Conservation (phyloP, 2,113 vertebrate genomes). For the Salvator merianae region DNA sequence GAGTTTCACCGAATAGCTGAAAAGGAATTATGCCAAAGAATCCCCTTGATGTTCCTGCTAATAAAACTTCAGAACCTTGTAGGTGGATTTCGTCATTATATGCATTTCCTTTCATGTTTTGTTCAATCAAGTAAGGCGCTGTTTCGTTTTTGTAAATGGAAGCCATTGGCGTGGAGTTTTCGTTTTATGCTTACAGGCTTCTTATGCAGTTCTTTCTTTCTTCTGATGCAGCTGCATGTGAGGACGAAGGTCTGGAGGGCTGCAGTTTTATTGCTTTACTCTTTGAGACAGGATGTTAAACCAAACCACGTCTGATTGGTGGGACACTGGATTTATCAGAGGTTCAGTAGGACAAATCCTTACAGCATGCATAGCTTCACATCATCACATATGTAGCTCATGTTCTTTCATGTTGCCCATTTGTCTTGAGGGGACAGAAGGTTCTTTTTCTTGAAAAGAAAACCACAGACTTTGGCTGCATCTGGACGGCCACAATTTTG, state of each 20-base stretch:
- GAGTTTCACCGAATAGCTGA: conserved; percentile 56
- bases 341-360: neutral
- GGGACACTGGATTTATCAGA: neutral
- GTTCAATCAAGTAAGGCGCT: conserved; percentile 55
- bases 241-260: no score
- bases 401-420: no score
- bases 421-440: no score
- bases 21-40: conserved; percentile 52
- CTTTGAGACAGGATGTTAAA: neutral
- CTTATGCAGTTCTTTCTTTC: neutral
- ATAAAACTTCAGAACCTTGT: conserved; percentile 29
- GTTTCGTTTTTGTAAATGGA: conserved; percentile 28
- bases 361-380: neutral
- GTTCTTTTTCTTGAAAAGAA: no score
- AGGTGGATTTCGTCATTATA: conserved; percentile 66
- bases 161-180: conserved; percentile 24
- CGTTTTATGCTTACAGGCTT: conserved; percentile 5
- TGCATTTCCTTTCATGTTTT: conserved; percentile 57
- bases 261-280: neutral
- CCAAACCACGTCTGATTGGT: neutral
- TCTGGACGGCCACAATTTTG: neutral
- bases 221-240: neutral
- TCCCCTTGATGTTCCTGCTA: conserved; percentile 62
- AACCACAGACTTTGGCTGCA: no score
- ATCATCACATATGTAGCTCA: neutral